Base-by-base conservation (phyloP, 1,140 invertebrate genomes). In the Leptopilina clavipes region DNA sequence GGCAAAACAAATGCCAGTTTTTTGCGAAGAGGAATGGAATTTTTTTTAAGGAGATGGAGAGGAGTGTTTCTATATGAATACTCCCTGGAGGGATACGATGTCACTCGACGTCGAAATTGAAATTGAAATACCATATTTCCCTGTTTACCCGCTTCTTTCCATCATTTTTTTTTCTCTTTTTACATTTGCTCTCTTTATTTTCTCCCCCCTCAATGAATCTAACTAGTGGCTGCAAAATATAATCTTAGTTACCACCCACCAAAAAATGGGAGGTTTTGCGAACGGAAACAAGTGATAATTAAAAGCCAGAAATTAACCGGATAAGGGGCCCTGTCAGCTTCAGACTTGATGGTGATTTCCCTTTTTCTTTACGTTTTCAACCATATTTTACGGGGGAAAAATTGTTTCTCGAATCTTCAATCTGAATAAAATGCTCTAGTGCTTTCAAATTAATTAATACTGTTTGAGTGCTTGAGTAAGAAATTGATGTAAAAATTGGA, bases 51-150 rank as follows among this genome's bases (percentile, higher is more conserved):
- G 11, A 54, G 9, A 54, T 7, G 0, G 11, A 3, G 59, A 31
- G 22, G 22, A 65, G 59, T 65, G 25, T 65, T 65, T 65, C 59
- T 65, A 65, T 65, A 65, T 65, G 59, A 65, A 31, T 65, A 65
- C 59, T 65, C 59, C 59, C 59, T 65, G 59, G 25, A 65, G 25
- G 59, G 59, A 65, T 65, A 65, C 19, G 22, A 65, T 65, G 25
- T 65, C 59, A 65, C 59, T 65, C 59, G 59, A 65, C 59, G 59
- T 37, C 59, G 12, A 65, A 65, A 65, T 65, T 65, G 59, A 65
- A 65, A 65, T 65, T 65, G 59, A 31, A 65, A 65, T 31, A 65
- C 59, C 59, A 65, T 70, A 48, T 71, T 18, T 37, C n/a, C 25
- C 10, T 43, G 19, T 44, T 45, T 71, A 14, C 40, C 17, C 17